Evolutionary conservation across 1,140 invertebrate genomes (phyloP), one percentile per base, ranked within the genome.

Genomic region (Dendrolimus punctatus): DNA sequence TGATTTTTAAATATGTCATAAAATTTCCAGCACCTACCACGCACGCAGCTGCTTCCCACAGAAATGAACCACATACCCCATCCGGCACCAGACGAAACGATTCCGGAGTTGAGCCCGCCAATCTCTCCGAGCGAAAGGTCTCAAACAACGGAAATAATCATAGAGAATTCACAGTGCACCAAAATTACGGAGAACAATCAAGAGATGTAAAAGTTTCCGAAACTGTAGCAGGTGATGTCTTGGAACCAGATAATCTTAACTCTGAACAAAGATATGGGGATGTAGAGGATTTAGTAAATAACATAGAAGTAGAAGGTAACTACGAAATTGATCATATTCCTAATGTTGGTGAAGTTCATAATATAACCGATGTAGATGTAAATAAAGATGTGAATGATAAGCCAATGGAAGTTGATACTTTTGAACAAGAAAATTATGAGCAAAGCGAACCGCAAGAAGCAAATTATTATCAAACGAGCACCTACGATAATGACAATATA

Each of bases 1-100:
- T 39, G 4, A 39, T 49, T 39, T 54, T 48, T 51, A 42, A 10
- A 42, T 49, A 44, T 41, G 39, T 40, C 42, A 49, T 10, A 40
- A n/a, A 42, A 48, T 23, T 83, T 81, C 42, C 69, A 85, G 82
- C 82, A 85, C 82, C 69, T 67, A 9, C 82, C 82, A 47, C 82
- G 82, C 73, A 74, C 80, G 9, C 62, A 49, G 46, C 80, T 67
- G 40, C 73, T 68, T 9, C 76, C 67, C 51, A 68, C 70, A 56
- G 79, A 80, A 64, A 61, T 70, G 51, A 73, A 69, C 59, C 68
- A 68, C 37, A 67, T 75, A 39, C 69, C 69, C 52, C 71, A 46
- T 10, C 77, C 79, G 45, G 48, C 60, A 48, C 73, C 79, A 47
- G 83, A 86, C 68, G 60, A 72, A 59, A 79, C 69, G 36, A 86